Percentiles rank a stretch among this genome's conserved stretches.
Conservation (phyloP, 2,888 invertebrate species). For the Toxonevra muliebris region DNA sequence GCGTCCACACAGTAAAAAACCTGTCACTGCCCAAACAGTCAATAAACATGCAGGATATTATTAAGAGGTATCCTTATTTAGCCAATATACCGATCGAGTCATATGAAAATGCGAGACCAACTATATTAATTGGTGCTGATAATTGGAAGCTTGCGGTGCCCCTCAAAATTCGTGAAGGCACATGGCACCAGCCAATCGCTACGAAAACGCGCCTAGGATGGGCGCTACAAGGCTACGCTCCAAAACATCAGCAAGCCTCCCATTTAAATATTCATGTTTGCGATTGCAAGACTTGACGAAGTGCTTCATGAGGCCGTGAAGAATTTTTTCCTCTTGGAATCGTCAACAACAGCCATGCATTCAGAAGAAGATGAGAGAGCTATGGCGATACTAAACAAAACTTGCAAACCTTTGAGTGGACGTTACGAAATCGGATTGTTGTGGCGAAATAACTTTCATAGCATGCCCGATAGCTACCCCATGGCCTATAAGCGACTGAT, state of each 20-base stretch:
- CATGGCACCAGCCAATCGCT: too few species aligned
- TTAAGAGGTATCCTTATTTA: too few species aligned
- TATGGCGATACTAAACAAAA: conserved; percentile 30
- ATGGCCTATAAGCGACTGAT: too few species aligned
- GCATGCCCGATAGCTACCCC: too few species aligned
- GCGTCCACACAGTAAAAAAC: too few species aligned
- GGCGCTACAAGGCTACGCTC: too few species aligned
- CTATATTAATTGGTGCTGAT: too few species aligned
- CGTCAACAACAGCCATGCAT: conserved; percentile 10
- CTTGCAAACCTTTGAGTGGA: too few species aligned
- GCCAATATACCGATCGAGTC: conserved; percentile 26
- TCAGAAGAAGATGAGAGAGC: conserved; percentile 30
- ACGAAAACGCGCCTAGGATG: too few species aligned
- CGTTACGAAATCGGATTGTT: conserved; percentile 43
- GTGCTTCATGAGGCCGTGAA: conserved; percentile 26
- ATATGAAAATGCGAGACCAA: conserved; percentile 26
- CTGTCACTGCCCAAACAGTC: too few species aligned
- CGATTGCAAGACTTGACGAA: conserved; percentile 21
- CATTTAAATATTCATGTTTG: conserved; percentile 26
- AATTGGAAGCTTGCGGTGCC: conserved; percentile 30
- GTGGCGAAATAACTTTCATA: conserved; percentile 42
- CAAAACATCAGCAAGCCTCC: background rate
- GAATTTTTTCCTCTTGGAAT: conserved; percentile 17
- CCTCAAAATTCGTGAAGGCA: conserved; percentile 29
- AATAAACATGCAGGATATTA: too few species aligned